Evolutionary conservation across 1,140 invertebrate species (phyloP), one percentile per base, ranked within the genome.

Genomic region (Dinothrombium tinctorium): DNA sequence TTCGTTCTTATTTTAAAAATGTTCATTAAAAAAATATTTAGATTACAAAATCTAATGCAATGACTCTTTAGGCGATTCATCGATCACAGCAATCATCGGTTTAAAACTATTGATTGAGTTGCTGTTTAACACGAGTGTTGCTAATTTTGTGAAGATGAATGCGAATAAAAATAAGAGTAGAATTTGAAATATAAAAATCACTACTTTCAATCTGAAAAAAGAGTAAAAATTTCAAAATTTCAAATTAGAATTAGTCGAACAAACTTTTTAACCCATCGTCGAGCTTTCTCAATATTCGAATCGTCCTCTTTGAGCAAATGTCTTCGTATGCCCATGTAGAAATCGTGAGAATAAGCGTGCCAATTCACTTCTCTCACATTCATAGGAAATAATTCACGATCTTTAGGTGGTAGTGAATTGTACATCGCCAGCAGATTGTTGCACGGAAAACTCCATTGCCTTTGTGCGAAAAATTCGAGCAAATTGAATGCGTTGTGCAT

Each of bases 371-470:
- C 53, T 2, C 59, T 61, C 14, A 86, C 68, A 58, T 84, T 62
- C 52, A 69, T 76, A 21, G 61, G 62, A 51, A 77, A 79, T 20
- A 68, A n/a, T 20, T 31, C 3, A 22, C 28, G 20, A 23, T 47
- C 46, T 11, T 14, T 20, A 11, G 11, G 6, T 11, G 15, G 9
- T 17, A 47, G 14, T 15, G 7, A n/a, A 9, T 37, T 19, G 14
- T 20, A 24, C 8, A 90, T 54, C 1, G 58, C 52, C 12, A 68
- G 49, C 24, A 76, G 64, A 43, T 83, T 81, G 1, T 67, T 56
- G 46, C 81, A 82, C 17, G 59, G 52, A 52, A 89, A 89, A 4
- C 62, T 60, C 82, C 82, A 90, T 53, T 82, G 66, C 44, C 78
- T 70, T 0, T 63, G 68, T 0, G 76, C 65, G 50, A 84, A 92